Percentiles rank a stretch among this genome's conserved stretches.
Conservation (phyloP, 2,797 vertebrate species). For the Eulemur albifrons region DNA sequence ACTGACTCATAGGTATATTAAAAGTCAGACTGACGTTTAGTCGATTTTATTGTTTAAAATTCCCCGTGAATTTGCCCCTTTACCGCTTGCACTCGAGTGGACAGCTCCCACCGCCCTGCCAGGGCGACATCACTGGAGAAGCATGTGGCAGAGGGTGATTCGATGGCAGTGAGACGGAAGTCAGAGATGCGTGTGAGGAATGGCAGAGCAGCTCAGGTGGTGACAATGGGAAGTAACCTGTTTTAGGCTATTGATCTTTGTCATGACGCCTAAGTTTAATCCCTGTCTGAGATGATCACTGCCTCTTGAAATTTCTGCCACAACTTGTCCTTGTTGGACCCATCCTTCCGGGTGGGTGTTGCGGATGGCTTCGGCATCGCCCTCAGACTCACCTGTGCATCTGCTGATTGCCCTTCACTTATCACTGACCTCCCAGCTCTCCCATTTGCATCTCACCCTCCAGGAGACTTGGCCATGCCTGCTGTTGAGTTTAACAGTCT, state of each 20-base stretch:
- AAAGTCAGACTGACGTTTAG: not conserved
- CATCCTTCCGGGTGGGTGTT: not conserved
- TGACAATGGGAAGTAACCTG: not conserved
- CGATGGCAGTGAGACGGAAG: not conserved
- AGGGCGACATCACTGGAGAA: not conserved
- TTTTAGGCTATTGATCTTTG: not conserved
- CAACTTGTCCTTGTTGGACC: not conserved
- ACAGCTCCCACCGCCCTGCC: not conserved
- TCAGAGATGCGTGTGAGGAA: not conserved
- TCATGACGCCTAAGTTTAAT: not conserved
- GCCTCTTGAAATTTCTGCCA: not conserved
- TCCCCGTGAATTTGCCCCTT: not conserved
- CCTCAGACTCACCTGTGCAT: not conserved
- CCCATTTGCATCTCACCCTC: not conserved
- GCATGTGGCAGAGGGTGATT: not conserved
- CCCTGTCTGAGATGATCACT: not conserved
- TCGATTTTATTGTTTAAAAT: not conserved
- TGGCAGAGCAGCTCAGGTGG: not conserved
- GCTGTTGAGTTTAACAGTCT: not conserved
- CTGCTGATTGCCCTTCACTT: not conserved
- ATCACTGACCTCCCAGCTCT: not conserved
- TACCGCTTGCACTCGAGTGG: not conserved
- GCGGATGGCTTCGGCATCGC: not conserved
- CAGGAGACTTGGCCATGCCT: not conserved
- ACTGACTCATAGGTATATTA: not conserved